phyloP scores from a whole-genome alignment of 2,113 vertebrate genomes.

The Hypocryptadius cinnamomeus region DNA sequence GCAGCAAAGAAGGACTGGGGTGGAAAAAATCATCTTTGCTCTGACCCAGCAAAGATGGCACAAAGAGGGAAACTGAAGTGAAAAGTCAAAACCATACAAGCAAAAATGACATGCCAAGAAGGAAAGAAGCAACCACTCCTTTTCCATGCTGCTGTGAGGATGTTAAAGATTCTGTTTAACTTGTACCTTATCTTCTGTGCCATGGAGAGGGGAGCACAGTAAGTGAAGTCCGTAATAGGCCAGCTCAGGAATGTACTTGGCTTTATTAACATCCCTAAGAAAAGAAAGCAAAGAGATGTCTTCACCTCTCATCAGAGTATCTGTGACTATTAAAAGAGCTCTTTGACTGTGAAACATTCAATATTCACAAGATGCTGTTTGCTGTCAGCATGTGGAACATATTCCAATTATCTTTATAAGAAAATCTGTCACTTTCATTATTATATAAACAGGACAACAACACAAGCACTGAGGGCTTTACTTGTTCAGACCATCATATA shows the following conservation, averaged over 20 bases:
- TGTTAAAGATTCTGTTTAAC: neutral
- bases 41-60: neutral
- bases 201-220: neutral
- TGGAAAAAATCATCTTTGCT: neutral
- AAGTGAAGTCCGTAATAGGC: neutral
- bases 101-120: neutral
- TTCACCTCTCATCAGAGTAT: neutral
- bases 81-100: rapidly evolving
- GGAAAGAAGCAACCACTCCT: neutral
- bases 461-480: neutral
- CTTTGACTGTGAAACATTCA: neutral
- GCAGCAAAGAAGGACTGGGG: neutral
- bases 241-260: neutral
- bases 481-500: neutral
- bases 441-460: neutral
- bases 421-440: neutral
- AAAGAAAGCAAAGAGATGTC: neutral
- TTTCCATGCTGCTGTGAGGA: neutral
- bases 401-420: neutral
- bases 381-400: neutral
- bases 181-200: constrained; percentile 60
- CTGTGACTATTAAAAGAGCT: neutral
- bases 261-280: constrained; percentile 45
- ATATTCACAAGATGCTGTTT: neutral
- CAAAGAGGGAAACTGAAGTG: neutral